Base-by-base conservation (phyloP, 2,888 invertebrate genomes). In the Suillia variegata region DNA sequence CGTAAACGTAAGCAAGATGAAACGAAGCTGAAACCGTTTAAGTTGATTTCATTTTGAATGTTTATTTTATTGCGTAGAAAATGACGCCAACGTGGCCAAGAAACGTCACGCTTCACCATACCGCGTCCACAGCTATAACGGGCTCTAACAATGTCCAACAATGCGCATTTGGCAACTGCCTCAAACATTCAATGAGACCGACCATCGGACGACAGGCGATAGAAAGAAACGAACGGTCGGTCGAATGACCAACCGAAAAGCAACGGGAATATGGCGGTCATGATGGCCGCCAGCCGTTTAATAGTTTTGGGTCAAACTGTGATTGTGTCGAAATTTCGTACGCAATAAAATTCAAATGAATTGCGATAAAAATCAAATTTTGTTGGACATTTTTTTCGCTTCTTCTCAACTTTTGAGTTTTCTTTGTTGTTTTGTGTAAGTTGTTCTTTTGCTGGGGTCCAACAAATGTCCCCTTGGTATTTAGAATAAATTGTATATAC, bases 331-430 rank as follows among this genome's bases (percentile, higher is more conserved):
- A 61, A 69, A 74, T 74, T 74, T 74, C 73, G 74, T 75, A 74
- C 70, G 71, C 74, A 78, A 77, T 77, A 78, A 78, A 78, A 78
- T 78, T 78, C 77, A 78, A 78, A 78, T 78, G 77, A 77, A 71
- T 74, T 76, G 74, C 72, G 77, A 78, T 78, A 78, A 77, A 78
- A 78, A 78, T 78, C 77, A 78, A 77, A 78, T 75, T 70, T 71
- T 67, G 68, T 70, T 69, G 70, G 67, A 64, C 72, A 72, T 70
- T 74, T 45, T 45, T 20, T 45, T 20, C 18, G 45, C 18, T 17
- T n/a, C 45, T 18, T 45, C 13, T 17, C 45, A 45, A 20, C 45
- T 45, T 45, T 45, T 45, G 38, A 45, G 17, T 18, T 17, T 45
- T 13, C 45, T 45, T 20, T 20, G 38, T 45, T 45, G 18, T 45